These are phyloP conservation scores for Drosophila recens DNA, from an alignment of 2,888 invertebrate species.

Conservation along the genomic window DNA sequence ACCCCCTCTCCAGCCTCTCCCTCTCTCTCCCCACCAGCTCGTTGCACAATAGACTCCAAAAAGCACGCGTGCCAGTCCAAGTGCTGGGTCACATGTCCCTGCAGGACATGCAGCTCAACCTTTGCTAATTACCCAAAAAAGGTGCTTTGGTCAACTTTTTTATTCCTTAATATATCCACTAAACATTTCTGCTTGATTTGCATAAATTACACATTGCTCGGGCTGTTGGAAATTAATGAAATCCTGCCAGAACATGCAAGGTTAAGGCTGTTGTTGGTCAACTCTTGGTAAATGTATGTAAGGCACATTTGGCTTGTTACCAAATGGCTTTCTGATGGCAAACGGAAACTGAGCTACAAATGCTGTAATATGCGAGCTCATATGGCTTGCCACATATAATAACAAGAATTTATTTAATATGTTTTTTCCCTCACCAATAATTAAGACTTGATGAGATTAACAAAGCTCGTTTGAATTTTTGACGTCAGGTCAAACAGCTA, in stretches of 20 bases:
- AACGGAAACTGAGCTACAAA: constrained; percentile 72
- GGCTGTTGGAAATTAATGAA: constrained; percentile 60
- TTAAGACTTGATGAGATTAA: constrained; percentile 8
- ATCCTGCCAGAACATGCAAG: constrained; percentile 34
- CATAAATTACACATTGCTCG: constrained; percentile 59
- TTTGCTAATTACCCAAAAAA: constrained; percentile 63
- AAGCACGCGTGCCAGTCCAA: constrained; percentile 62
- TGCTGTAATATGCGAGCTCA: constrained; percentile 45
- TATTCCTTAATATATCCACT: constrained; percentile 19
- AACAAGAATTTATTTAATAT: constrained; percentile 4
- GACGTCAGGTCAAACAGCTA: too few species aligned
- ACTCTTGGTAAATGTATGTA: constrained; percentile 2
- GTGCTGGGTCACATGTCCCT: constrained; percentile 62
- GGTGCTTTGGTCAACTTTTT: constrained; percentile 6
- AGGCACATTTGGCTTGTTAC: constrained; percentile 26
- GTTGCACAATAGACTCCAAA: constrained; percentile 36
- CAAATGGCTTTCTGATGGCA: constrained; percentile 75
- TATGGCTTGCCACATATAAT: constrained; percentile 32
- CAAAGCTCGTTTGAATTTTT: neutral
- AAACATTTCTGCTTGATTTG: constrained; percentile 59
- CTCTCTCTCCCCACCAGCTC: neutral
- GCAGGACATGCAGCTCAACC: constrained; percentile 36
- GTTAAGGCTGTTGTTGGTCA: constrained; percentile 7
- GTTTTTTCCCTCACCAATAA: neutral
- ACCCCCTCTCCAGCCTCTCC: neutral